Evolutionary conservation across 2,113 vertebrate genomes (phyloP), one percentile per base, ranked within the genome.

Genomic region (Brachirus orientalis): DNA sequence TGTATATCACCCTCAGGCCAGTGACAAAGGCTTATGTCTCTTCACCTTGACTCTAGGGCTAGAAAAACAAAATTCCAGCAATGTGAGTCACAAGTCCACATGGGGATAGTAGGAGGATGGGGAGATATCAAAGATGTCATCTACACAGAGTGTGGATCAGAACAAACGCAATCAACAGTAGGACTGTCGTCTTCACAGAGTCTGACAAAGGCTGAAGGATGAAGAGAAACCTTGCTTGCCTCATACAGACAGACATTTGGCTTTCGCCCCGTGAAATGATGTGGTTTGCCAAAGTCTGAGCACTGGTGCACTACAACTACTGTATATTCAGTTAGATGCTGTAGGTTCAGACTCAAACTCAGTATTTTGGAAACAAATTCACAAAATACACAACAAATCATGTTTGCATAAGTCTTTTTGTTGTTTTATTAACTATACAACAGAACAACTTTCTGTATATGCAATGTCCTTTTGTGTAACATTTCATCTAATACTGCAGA

Each of bases 41-140:
- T 79, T 62, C 14, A 77, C 65, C 43, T n/a, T 19, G 16, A 67
- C 35, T 37, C 3, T 20, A 59, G 41, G 7, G 59, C 41, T 17
- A 35, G 28, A 66, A 78, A 84, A 89, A 80, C 53, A 63, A 72
- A 62, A 86, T 81, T 84, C 75, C 72, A 38, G 12, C 13, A 11
- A 44, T 83, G 58, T 77, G 70, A 59, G 46, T 63, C 52, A 80
- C 33, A 80, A 54, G 48, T 61, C 69, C 53, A 69, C 20, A 22
- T 59, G 56, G 33, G 47, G 50, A 16, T 18, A 38, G 11, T 10
- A 48, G 43, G 59, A n/a, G 10, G 18, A 54, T 12, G 7, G 33
- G 17, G 12, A 52, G 48, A 69, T 8, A 0, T 68, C 47, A 11
- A 16, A 16, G 44, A 55, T 40, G 35, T 46, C 7, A 7, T 12